Conservation (phyloP, 2,797 vertebrate genomes). For the Chiloscyllium punctatum region DNA sequence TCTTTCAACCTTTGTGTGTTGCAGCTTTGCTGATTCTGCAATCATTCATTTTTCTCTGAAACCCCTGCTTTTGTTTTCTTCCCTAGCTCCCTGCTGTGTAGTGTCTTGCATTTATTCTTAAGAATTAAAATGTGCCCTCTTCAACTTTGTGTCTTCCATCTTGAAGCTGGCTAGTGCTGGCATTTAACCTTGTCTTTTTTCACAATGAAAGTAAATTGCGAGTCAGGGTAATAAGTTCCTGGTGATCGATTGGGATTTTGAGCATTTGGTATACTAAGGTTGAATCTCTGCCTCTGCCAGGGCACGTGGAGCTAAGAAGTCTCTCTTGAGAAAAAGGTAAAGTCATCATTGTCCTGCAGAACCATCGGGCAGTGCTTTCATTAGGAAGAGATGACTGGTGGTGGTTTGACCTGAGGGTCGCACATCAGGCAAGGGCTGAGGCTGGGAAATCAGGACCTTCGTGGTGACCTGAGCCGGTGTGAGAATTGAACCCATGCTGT, state of each 20-base stretch:
- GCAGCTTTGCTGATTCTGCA: not conserved
- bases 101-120: not conserved
- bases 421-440: too few species aligned
- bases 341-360: too few species aligned
- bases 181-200: not conserved
- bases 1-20: not conserved
- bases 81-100: too few species aligned
- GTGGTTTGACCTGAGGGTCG: too few species aligned
- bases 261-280: not conserved
- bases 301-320: too few species aligned
- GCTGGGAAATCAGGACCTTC: too few species aligned
- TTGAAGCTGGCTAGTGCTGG: not conserved
- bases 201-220: not conserved
- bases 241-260: not conserved
- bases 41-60: not conserved
- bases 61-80: not conserved
- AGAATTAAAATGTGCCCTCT: not conserved
- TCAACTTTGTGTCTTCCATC: not conserved
- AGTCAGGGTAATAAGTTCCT: not conserved
- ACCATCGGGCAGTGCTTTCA: too few species aligned
- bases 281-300: not conserved
- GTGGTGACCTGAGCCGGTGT: too few species aligned
- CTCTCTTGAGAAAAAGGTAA: too few species aligned
- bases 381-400: too few species aligned
- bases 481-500: too few species aligned